Base-by-base conservation (phyloP, 1,140 invertebrate species). In the Philopotamus ludificatus region DNA sequence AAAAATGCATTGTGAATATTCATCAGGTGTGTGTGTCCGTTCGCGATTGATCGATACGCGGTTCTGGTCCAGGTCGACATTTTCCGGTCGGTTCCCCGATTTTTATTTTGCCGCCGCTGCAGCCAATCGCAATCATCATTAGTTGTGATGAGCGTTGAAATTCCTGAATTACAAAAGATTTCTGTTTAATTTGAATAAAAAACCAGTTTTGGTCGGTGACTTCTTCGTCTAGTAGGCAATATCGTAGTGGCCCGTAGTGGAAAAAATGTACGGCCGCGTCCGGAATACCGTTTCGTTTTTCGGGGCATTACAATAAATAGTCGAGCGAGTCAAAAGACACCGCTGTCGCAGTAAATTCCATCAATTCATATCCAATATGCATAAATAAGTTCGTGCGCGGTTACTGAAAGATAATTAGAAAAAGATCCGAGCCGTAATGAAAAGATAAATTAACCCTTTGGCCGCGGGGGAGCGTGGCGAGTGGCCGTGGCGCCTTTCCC, bases 131-230 rank as follows among this genome's bases (percentile, higher is more conserved):
- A 55, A 55, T 55, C 51, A 55, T 55, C 26, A 55, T 55, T 55
- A 55, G 23, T 53, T 26, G 50, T 22, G 50, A 53, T 23, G 50
- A 53, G 51, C 51, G 51, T 55, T 55, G 28, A 55, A 55, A 55
- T 55, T 55, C 51, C 51, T 55, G 51, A 55, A 55, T 55, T 55
- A 55, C 51, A 55, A 55, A 55, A 55, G 51, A 55, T 55, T 55
- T 55, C 51, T 12, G 51, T 25, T 34, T 55, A 25, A 55, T 55
- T 55, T 55, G 51, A 55, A 55, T 55, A 49, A 49, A 49, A 34
- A 55, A 55, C 51, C 51, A 25, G 51, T 55, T 25, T 15, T 25
- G 4, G 15, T 18, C 47, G 21, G 20, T 22, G 16, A 34, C 12
- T 12, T 4, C 28, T 7, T 12, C 28, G 28, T 7, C 4, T 34